Evolutionary conservation across 2,113 vertebrate species (phyloP).

Genomic region (Mesembrinibis cayennensis): DNA sequence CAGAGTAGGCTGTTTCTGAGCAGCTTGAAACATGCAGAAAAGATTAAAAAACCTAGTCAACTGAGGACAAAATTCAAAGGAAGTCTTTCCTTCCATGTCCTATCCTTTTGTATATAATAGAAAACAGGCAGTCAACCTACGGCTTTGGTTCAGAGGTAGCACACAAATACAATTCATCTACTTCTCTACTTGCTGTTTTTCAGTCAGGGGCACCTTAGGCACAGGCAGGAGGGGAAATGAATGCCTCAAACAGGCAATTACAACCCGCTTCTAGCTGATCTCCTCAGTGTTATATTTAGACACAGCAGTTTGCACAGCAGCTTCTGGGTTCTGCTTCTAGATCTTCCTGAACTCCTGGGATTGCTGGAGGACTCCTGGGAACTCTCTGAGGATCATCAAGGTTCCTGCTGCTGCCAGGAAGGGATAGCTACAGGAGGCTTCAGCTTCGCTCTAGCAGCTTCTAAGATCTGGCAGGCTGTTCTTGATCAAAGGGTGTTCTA

Average conservation of each 20-base stretch:
- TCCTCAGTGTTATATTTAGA: neutral
- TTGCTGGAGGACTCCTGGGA: neutral
- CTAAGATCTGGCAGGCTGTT: neutral
- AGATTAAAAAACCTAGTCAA: neutral
- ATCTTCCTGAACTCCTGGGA: neutral
- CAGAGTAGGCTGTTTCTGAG: conserved; percentile 43
- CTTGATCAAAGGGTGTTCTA: neutral
- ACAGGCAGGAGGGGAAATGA: neutral
- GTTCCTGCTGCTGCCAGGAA: neutral
- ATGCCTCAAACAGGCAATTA: neutral
- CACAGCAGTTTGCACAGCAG: neutral
- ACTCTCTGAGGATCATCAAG: neutral
- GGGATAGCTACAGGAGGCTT: neutral
- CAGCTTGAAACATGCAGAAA: conserved; percentile 16
- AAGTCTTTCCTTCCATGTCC: neutral
- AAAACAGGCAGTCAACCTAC: neutral
- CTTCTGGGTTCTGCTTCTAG: neutral
- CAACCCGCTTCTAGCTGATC: neutral
- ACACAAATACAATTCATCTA: neutral
- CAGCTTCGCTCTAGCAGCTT: neutral
- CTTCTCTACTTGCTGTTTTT: neutral
- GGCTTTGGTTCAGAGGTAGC: neutral
- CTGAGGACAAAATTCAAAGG: conserved; percentile 8
- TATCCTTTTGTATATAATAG: neutral
- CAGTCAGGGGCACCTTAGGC: neutral